Percentiles rank a stretch among this genome's conserved stretches.
Evolutionary conservation across 2,888 invertebrate species (phyloP).

Genomic region (Cheilosia vulpina): DNA sequence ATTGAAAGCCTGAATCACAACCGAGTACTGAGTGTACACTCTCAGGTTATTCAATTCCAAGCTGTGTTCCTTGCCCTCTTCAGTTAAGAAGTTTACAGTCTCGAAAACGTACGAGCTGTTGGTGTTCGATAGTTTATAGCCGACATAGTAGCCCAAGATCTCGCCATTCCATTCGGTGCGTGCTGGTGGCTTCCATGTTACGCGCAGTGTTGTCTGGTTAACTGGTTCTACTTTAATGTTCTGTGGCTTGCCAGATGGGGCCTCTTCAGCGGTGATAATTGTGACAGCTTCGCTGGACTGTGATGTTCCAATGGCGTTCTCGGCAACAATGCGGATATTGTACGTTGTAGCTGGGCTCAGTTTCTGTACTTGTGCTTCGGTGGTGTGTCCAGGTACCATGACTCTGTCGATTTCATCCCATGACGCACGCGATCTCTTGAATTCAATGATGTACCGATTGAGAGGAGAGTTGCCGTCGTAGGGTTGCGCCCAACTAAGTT

Average conservation of each 20-base stretch:
- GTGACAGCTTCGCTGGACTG: conserved; percentile 96
- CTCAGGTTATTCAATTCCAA: conserved; percentile 92
- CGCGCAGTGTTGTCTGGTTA: conserved; percentile 93
- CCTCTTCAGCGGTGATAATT: conserved; percentile 97
- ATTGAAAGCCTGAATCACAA: conserved; percentile 97
- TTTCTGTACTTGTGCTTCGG: conserved; percentile 94
- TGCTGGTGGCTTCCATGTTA: conserved; percentile 95
- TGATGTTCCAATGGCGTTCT: conserved; percentile 96
- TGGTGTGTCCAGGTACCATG: conserved; percentile 94
- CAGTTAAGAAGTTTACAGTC: conserved; percentile 95
- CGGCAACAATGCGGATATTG: conserved; percentile 95
- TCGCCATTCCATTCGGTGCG: conserved; percentile 96
- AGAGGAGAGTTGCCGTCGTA: conserved; percentile 96
- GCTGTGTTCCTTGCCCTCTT: conserved; percentile 95
- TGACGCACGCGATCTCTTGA: conserved; percentile 92
- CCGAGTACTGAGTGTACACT: conserved; percentile 97
- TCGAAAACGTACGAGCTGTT: conserved; percentile 95
- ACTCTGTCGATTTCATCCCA: conserved; percentile 95
- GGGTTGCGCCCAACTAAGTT: conserved; percentile 95
- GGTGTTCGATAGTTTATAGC: conserved; percentile 92
- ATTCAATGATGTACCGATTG: conserved; percentile 94
- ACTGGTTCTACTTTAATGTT: conserved; percentile 93
- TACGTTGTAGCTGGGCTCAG: conserved; percentile 96
- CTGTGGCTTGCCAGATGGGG: conserved; percentile 92
- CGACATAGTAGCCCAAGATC: conserved; percentile 95